Evolutionary conservation across 2,113 vertebrate genomes (phyloP).

Genomic region (Neogale vison): DNA sequence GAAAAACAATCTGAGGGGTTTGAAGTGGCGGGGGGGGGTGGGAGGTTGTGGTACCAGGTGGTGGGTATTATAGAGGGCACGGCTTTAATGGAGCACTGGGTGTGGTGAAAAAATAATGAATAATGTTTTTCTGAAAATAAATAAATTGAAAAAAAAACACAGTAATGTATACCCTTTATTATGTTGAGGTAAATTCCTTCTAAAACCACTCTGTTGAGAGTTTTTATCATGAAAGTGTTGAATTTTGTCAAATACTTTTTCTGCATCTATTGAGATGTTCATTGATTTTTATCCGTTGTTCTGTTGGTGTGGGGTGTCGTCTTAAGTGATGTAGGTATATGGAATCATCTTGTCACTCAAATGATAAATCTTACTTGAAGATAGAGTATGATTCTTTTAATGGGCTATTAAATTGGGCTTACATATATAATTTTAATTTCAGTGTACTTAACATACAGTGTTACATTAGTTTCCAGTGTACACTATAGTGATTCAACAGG

Average conservation of each 20-base stretch:
- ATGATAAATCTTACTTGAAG: not conserved
- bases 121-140: too few species aligned
- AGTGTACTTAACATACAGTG: not conserved
- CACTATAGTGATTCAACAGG: not conserved
- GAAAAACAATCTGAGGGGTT: too few species aligned
- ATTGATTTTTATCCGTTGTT: not conserved
- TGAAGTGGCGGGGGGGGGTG: too few species aligned
- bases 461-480: not conserved
- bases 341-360: not conserved
- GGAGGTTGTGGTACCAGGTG: too few species aligned
- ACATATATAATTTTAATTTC: not conserved
- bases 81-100: too few species aligned
- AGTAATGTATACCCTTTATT: not conserved
- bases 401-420: not conserved
- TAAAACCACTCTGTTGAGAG: not conserved
- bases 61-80: too few species aligned
- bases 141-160: too few species aligned
- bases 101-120: too few species aligned
- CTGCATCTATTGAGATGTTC: not conserved
- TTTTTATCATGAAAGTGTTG: not conserved
- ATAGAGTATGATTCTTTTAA: not conserved
- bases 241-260: not conserved
- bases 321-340: not conserved
- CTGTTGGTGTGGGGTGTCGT: not conserved
- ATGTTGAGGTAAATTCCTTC: not conserved